Evolutionary conservation across 2,888 invertebrate genomes (phyloP).

Genomic region (Escarpia spicata): DNA sequence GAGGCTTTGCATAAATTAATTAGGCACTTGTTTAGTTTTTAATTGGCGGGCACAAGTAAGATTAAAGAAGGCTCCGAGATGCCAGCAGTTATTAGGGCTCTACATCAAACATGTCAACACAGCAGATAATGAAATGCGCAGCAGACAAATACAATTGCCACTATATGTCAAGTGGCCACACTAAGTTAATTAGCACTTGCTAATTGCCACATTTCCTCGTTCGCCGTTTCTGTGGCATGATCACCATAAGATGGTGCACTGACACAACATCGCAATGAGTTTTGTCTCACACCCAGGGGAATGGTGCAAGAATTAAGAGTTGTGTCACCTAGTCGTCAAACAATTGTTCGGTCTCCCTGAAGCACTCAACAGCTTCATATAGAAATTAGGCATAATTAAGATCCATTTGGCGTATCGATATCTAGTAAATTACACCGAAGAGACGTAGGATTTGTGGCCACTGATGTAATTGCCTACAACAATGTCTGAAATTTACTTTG

Average conservation of each 20-base stretch:
- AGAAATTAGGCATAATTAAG: conserved; percentile 16
- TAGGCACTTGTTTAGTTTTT: conserved; percentile 11
- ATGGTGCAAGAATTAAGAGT: not conserved
- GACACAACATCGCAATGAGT: not conserved
- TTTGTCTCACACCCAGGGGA: not conserved
- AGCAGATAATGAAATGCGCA: not conserved
- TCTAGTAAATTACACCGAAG: not conserved
- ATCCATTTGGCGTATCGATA: conserved; percentile 6
- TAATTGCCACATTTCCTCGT: not conserved
- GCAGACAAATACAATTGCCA: not conserved
- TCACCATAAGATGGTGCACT: not conserved
- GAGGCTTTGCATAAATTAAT: not conserved
- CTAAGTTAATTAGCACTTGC: conserved; percentile 13
- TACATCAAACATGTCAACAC: not conserved
- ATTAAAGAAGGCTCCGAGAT: not conserved
- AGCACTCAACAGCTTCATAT: conserved; percentile 16
- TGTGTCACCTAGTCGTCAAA: not conserved
- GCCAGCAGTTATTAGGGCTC: conserved; percentile 2
- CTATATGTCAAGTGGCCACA: not conserved
- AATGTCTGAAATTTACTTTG: conserved; percentile 16
- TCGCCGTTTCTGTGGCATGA: not conserved
- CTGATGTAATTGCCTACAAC: conserved; percentile 11
- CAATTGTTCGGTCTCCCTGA: not conserved
- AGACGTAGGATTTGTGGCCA: not conserved
- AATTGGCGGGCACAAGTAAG: not conserved